A percentile compares a stretch with the other conserved stretches of the same genome.
Evolutionary conservation across 2,797 vertebrate species (phyloP).

Genomic region (Synaphobranchus kaupii): DNA sequence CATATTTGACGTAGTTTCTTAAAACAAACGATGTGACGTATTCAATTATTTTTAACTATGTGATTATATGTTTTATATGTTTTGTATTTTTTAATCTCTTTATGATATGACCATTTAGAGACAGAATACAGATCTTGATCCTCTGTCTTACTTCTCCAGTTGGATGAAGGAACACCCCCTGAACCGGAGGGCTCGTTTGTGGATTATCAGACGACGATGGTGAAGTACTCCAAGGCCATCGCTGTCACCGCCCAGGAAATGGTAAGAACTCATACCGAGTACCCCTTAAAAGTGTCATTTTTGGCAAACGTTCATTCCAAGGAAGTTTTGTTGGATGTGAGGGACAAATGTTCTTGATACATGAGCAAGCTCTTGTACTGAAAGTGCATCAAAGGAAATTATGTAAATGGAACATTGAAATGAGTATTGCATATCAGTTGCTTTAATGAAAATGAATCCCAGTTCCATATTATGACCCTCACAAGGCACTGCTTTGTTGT

Average conservation of each 20-base stretch:
- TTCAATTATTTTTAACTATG: not conserved
- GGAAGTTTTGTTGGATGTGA: not conserved
- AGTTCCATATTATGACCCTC: not conserved
- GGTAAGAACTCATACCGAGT: constrained; percentile 73
- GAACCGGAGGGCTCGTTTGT: constrained; percentile 94
- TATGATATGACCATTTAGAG: not conserved
- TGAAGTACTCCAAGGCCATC: constrained; percentile 96
- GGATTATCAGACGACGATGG: constrained; percentile 97
- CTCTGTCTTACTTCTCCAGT: constrained; percentile 61
- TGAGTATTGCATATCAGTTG: not conserved
- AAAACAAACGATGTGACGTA: not conserved
- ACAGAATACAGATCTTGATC: not conserved
- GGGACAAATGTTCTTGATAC: not conserved
- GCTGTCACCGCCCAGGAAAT: constrained; percentile 97
- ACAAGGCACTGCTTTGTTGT: not conserved
- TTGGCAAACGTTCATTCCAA: not conserved
- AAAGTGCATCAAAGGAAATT: not conserved
- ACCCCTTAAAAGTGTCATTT: not conserved
- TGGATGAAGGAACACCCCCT: constrained; percentile 93
- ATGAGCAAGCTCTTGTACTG: not conserved
- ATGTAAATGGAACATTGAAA: not conserved
- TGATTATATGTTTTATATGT: not conserved
- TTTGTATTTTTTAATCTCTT: not conserved
- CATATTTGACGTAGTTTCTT: not conserved
- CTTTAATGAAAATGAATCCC: not conserved